Conservation (phyloP, 2,797 vertebrate genomes). For the Rhabdophis nuchalis region DNA sequence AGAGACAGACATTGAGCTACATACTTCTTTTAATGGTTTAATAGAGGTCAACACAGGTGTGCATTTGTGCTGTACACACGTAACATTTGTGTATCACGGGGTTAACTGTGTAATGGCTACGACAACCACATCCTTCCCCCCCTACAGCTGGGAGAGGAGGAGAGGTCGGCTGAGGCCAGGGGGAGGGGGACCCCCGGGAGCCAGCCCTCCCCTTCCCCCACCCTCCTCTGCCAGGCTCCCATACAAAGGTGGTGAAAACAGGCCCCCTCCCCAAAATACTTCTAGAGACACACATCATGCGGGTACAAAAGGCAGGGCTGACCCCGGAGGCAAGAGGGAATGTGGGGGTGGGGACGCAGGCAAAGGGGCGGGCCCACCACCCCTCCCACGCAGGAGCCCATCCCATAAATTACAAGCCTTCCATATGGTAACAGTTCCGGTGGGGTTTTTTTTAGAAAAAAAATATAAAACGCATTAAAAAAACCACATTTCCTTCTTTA, state of each 20-base stretch:
- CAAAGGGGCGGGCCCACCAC: not conserved
- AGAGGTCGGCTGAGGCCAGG: no score
- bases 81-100: not conserved
- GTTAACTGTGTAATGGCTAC: conserved; percentile 9
- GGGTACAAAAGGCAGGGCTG: not conserved
- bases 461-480: conserved; percentile 19
- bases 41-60: conserved; percentile 3
- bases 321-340: not conserved
- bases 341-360: no score
- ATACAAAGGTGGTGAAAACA: conserved; percentile 15
- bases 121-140: not conserved
- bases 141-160: not conserved
- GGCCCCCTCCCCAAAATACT: not conserved
- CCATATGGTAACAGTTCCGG: not conserved
- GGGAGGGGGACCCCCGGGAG: not conserved
- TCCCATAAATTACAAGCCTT: conserved; percentile 11
- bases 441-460: not conserved
- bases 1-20: not conserved
- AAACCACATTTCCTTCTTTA: not conserved
- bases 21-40: not conserved
- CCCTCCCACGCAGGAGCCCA: not conserved
- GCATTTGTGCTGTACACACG: not conserved
- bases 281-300: not conserved
- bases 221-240: not conserved
- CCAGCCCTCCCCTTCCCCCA: not conserved